phyloP scores from a whole-genome alignment of 2,888 invertebrate genomes.

The Mimachlamys varia region DNA sequence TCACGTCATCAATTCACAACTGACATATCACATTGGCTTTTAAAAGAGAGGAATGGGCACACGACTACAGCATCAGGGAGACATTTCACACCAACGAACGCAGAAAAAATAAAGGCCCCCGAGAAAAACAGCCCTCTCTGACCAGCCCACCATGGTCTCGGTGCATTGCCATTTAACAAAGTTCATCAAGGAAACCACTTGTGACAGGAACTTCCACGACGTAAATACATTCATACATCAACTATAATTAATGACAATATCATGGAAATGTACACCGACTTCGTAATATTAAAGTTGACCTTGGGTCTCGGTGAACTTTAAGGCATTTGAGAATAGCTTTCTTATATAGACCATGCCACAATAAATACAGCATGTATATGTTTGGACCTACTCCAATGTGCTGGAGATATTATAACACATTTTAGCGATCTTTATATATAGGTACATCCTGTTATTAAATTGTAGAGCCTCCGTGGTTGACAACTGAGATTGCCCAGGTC shows the following conservation, averaged over 20 bases:
- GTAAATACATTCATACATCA: background rate
- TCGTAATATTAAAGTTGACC: background rate
- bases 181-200: background rate
- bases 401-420: background rate
- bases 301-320: background rate
- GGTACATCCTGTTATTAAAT: background rate
- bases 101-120: no score
- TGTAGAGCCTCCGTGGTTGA: background rate
- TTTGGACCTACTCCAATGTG: background rate
- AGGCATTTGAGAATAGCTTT: conserved; percentile 1
- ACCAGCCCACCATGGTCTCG: background rate
- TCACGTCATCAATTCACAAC: background rate
- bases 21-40: conserved; percentile 7
- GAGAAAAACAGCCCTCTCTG: background rate
- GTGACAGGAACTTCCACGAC: background rate
- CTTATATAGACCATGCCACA: background rate
- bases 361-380: background rate
- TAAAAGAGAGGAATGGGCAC: background rate
- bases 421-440: background rate
- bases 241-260: background rate
- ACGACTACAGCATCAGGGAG: background rate
- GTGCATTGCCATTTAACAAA: conserved; percentile 8
- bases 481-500: background rate
- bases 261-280: background rate
- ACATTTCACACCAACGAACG: background rate